Conservation (phyloP, 2,888 invertebrate genomes). For the Patella ulyssiponensis region DNA sequence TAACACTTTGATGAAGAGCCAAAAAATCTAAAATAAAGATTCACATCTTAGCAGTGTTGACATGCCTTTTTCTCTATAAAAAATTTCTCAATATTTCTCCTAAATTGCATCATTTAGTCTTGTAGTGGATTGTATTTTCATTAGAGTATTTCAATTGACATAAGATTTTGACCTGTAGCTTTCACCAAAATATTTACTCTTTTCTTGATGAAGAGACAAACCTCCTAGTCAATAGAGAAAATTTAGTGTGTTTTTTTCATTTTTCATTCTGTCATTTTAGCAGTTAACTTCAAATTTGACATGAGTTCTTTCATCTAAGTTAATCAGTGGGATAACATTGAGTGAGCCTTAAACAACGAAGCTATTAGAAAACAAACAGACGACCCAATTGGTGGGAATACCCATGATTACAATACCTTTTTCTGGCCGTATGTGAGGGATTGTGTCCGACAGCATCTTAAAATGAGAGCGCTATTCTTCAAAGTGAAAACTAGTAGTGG, state of each 20-base stretch:
- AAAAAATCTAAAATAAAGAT: too few relatives aligned
- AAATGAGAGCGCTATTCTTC: conserved; percentile 17
- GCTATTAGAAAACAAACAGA: conserved; percentile 28
- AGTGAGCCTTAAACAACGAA: conserved; percentile 29
- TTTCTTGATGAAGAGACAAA: conserved; percentile 9
- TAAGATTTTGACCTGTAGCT: conserved; percentile 11
- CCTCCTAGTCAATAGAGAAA: conserved; percentile 4
- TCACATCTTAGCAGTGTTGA: too few relatives aligned
- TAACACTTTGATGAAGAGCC: too few relatives aligned
- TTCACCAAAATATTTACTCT: conserved; percentile 4
- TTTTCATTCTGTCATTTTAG: conserved; percentile 23
- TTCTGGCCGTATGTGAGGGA: conserved; percentile 27
- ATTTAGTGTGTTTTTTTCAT: conserved; percentile 8
- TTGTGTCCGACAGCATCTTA: conserved; percentile 22
- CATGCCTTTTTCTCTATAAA: background rate
- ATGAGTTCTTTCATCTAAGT: conserved; percentile 22
- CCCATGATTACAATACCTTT: conserved; percentile 29
- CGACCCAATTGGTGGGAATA: conserved; percentile 21
- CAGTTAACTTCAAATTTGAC: conserved; percentile 18
- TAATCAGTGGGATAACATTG: conserved; percentile 15
- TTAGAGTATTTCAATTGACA: conserved; percentile 2
- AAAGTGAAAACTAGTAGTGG: conserved; percentile 17
- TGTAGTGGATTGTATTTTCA: background rate
- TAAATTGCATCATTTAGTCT: background rate
- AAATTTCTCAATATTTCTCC: background rate